Evolutionary conservation across 2,797 vertebrate species (phyloP), one percentile per base, ranked within the genome.

Genomic region (Pagetopsis macropterus): DNA sequence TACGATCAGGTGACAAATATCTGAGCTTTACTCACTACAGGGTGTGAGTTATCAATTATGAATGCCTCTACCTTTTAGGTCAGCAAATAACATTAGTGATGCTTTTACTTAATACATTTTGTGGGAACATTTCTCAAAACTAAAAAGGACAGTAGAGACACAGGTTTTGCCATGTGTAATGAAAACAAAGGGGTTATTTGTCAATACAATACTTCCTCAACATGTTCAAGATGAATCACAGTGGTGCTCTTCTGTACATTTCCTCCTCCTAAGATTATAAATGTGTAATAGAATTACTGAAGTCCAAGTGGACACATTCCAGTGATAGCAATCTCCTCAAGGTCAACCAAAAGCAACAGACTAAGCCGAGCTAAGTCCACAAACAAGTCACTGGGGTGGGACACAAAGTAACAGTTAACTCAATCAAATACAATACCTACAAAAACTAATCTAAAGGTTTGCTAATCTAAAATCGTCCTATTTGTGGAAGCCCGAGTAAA

Each of bases 341-440:
- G 37, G 65, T 59, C 50, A 79, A 64, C 58, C 64, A 72, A 63
- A 4, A 23, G 43, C 40, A 23, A 49, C 64, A 78, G 59, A 87
- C 60, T 62, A 64, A 73, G 59, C 27, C 23, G 65, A 45, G 54
- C 56, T 66, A 51, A 50, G 49, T 70, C 56, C 19, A 59, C 71
- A 81, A 79, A 79, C 49, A 69, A 57, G n/a, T 41, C 56, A 66
- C 17, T 15, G n/a, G 45, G 9, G 65, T 19, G 23, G 15, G 13
- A 58, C 44, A 51, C 54, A 23, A 48, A 19, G 41, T n/a, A 41
- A 10, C 40, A 21, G n/a, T 58, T 61, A 52, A 73, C 64, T 49
- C 56, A 70, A 65, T 46, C 46, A 75, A 64, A 60, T 49, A 70
- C 13, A 41, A 55, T 48, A 48, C 16, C 17, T n/a, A 16, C 51